Conservation (phyloP, 2,113 vertebrate genomes). For the Psittacula cyanocephala region DNA sequence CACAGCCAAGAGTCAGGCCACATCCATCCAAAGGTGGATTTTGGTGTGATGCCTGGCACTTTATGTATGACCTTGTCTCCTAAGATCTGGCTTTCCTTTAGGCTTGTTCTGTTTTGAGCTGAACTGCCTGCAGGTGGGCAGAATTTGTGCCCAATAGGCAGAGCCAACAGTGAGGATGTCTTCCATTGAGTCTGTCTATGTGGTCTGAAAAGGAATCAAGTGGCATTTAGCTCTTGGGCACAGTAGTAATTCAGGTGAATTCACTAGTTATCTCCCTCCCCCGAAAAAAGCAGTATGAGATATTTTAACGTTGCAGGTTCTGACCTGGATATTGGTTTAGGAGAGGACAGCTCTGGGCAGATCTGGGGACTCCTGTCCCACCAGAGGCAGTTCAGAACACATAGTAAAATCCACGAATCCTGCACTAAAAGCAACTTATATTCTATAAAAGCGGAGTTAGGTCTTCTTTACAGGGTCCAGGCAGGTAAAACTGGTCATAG, state of each 20-base stretch:
- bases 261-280: background rate
- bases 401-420: background rate
- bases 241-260: background rate
- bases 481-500: conserved; percentile 44
- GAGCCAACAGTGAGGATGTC: background rate
- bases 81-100: background rate
- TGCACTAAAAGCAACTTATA: background rate
- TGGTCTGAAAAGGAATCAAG: background rate
- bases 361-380: background rate
- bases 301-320: background rate
- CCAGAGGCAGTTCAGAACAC: background rate
- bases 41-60: background rate
- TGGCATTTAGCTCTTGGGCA: background rate
- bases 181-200: background rate
- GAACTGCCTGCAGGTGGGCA: background rate
- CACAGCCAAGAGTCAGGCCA: background rate
- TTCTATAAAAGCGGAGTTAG: background rate
- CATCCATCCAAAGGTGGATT: background rate
- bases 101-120: background rate
- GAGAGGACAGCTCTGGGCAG: background rate
- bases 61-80: background rate
- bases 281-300: background rate
- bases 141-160: background rate
- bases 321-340: background rate
- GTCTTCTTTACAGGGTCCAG: background rate